phyloP scores from a whole-genome alignment of 2,797 vertebrate species.

The Smutsia temminckii region DNA sequence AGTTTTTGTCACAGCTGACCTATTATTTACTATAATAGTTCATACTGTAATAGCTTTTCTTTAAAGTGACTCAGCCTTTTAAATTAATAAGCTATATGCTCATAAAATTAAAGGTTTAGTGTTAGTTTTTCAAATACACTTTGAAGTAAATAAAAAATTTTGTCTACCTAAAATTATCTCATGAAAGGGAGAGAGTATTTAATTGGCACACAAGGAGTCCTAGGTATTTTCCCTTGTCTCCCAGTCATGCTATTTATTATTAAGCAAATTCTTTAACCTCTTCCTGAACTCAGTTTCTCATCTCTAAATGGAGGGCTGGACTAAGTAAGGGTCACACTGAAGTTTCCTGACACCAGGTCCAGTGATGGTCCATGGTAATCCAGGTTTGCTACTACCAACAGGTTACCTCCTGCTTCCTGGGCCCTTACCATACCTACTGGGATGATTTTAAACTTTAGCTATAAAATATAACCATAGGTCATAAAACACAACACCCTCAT shows the following conservation, averaged over 20 bases:
- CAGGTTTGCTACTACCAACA: neutral
- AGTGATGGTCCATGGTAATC: neutral
- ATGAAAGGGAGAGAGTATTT: neutral
- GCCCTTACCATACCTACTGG: neutral
- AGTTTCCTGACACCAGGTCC: neutral
- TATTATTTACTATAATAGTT: neutral
- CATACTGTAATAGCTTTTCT: neutral
- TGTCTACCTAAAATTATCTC: neutral
- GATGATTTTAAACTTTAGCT: neutral
- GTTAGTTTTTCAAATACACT: neutral
- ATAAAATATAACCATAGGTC: neutral
- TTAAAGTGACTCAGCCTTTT: neutral
- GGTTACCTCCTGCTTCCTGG: neutral
- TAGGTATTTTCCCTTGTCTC: neutral
- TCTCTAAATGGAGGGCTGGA: neutral
- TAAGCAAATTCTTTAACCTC: neutral
- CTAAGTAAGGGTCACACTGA: neutral
- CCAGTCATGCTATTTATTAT: neutral
- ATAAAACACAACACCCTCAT: neutral
- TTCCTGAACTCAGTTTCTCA: neutral
- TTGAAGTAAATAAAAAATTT: conserved; percentile 4
- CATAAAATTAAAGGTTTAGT: neutral
- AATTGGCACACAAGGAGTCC: neutral
- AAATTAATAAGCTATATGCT: neutral
- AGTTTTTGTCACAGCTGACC: neutral